A percentile compares a stretch with the other conserved stretches of the same genome.
Evolutionary conservation across 2,888 invertebrate species (phyloP).

Genomic region (Epinotia nisella): DNA sequence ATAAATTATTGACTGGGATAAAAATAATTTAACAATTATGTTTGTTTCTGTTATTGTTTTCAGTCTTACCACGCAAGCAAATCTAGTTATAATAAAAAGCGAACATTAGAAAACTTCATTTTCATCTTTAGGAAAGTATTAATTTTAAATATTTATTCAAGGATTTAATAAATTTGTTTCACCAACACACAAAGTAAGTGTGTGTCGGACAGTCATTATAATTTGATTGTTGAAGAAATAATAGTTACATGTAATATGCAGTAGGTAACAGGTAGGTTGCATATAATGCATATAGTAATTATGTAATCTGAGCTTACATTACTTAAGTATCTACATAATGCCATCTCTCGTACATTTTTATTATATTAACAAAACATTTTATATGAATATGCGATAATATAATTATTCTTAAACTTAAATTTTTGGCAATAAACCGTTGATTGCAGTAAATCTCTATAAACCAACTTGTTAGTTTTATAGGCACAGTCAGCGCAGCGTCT

Average conservation of each 20-base stretch:
- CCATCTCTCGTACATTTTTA: neutral
- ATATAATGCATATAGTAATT: too few relatives aligned
- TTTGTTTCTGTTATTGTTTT: neutral
- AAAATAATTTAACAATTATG: conserved; percentile 9
- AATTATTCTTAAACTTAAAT: neutral
- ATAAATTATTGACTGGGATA: conserved; percentile 34
- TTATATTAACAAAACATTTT: neutral
- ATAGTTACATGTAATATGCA: too few relatives aligned
- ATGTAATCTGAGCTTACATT: neutral
- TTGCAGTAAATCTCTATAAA: conserved; percentile 14
- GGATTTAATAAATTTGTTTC: too few relatives aligned
- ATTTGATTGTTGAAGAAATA: too few relatives aligned
- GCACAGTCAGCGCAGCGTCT: conserved; percentile 9
- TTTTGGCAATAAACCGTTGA: conserved; percentile 21
- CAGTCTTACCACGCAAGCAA: too few relatives aligned
- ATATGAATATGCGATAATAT: neutral
- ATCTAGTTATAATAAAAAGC: too few relatives aligned
- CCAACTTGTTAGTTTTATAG: conserved; percentile 34
- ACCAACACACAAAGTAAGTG: too few relatives aligned
- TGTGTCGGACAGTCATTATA: too few relatives aligned
- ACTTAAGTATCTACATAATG: neutral
- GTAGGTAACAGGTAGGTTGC: too few relatives aligned
- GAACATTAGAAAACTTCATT: too few relatives aligned
- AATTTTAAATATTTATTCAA: too few relatives aligned
- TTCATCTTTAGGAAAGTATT: too few relatives aligned